Percentiles rank a stretch among this genome's conserved stretches.
Evolutionary conservation across 2,888 invertebrate genomes (phyloP).

Genomic region (Cheilosia grossa): DNA sequence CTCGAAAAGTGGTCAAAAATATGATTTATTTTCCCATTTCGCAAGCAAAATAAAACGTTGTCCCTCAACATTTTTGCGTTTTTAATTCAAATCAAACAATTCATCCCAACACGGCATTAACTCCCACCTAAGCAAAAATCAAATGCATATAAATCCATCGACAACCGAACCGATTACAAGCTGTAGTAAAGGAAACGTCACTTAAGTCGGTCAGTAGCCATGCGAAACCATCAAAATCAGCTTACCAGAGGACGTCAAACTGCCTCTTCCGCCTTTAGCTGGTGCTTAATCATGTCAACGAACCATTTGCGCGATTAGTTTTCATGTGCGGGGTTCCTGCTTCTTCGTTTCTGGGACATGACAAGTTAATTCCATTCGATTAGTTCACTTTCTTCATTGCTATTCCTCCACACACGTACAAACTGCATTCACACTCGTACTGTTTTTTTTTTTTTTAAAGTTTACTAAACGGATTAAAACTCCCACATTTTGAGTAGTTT

Average conservation of each 20-base stretch:
- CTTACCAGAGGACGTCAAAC: slow-evolving; percentile 6
- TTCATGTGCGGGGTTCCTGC: slow-evolving; percentile 34
- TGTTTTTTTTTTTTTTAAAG: slow-evolving; percentile 4
- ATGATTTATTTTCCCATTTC: too few species aligned
- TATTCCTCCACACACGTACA: not conserved
- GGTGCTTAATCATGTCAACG: slow-evolving; percentile 67
- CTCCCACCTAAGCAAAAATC: not conserved
- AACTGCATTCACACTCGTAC: not conserved
- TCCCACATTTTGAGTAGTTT: slow-evolving; percentile 35
- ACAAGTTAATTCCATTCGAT: slow-evolving; percentile 74
- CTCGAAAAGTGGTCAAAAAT: too few species aligned
- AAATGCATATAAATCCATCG: not conserved
- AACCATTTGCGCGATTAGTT: slow-evolving; percentile 70
- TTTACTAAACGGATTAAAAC: slow-evolving; percentile 69
- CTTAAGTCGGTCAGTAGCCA: slow-evolving; percentile 63
- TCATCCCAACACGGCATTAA: too few species aligned
- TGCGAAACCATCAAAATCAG: slow-evolving; percentile 7
- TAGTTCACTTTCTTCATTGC: slow-evolving; percentile 66
- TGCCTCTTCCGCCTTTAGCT: slow-evolving; percentile 44
- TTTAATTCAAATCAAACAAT: too few species aligned
- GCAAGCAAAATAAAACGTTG: too few species aligned
- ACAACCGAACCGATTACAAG: slow-evolving; percentile 5
- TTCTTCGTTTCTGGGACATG: slow-evolving; percentile 62
- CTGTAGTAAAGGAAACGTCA: slow-evolving; percentile 36
- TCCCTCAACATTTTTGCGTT: too few species aligned